Conservation (phyloP, 2,113 vertebrate genomes). For the Zootoca vivipara region DNA sequence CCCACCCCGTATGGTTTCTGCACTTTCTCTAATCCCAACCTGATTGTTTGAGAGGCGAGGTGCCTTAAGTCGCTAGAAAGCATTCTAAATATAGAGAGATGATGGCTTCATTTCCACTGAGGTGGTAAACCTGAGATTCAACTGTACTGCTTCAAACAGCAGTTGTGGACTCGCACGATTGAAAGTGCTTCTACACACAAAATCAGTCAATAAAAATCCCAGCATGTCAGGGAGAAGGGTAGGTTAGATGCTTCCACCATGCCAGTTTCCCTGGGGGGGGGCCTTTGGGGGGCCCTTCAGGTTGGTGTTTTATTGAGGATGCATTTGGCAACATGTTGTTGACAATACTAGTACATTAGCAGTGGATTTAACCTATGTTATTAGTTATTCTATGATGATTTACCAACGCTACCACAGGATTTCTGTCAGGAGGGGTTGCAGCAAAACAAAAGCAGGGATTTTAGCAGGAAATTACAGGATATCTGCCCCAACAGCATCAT, state of each 20-base stretch:
- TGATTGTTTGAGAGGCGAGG: slow-evolving; percentile 58
- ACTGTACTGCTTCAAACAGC: not conserved
- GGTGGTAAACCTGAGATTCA: not conserved
- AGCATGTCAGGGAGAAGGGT: not conserved
- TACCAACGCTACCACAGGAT: no score
- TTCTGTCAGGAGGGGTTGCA: no score
- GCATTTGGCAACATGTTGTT: no score
- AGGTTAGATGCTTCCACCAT: not conserved
- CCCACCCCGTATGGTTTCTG: not conserved
- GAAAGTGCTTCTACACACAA: not conserved
- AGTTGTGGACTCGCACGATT: not conserved
- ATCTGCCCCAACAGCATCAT: no score
- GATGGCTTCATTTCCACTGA: not conserved
- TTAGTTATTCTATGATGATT: no score
- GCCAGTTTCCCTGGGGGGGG: not conserved
- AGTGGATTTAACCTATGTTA: no score
- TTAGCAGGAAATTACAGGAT: no score
- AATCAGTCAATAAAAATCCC: not conserved
- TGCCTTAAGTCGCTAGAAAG: slow-evolving; percentile 45
- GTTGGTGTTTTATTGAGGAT: no score
- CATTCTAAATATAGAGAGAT: slow-evolving; percentile 63
- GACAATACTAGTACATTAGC: no score
- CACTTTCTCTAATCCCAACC: slow-evolving; percentile 49
- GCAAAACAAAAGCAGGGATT: no score
- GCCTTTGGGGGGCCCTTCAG: not conserved